Conservation (phyloP, 2,888 invertebrate genomes). For the Pollenia angustigena region DNA sequence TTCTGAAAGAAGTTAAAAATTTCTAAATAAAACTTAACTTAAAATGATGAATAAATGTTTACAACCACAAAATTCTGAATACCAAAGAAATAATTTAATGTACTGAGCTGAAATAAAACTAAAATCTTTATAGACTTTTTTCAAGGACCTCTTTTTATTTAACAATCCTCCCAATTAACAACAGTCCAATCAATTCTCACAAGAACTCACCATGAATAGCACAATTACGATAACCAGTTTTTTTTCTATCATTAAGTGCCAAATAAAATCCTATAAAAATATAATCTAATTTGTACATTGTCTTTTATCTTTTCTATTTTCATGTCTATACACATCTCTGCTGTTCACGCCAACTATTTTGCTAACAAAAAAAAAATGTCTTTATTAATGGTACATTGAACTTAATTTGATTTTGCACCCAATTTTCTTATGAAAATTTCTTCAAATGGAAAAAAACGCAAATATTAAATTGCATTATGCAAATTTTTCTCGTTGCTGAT, state of each 20-base stretch:
- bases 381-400: slow-evolving; percentile 67
- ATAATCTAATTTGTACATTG: slow-evolving; percentile 32
- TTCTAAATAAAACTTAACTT: too few species aligned
- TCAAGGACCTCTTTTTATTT: background rate
- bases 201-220: slow-evolving; percentile 16
- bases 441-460: slow-evolving; percentile 34
- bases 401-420: slow-evolving; percentile 64
- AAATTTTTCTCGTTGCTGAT: slow-evolving; percentile 67
- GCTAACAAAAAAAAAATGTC: slow-evolving; percentile 28
- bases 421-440: slow-evolving; percentile 61
- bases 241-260: slow-evolving; percentile 18
- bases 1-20: too few species aligned
- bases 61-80: too few species aligned
- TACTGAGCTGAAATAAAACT: too few species aligned
- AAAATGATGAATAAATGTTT: too few species aligned
- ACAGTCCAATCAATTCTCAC: background rate
- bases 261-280: slow-evolving; percentile 10
- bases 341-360: slow-evolving; percentile 36
- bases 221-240: slow-evolving; percentile 50
- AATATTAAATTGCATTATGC: slow-evolving; percentile 72
- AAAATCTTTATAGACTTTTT: too few species aligned
- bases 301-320: slow-evolving; percentile 34
- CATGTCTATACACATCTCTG: slow-evolving; percentile 28
- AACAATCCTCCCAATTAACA: slow-evolving; percentile 70
- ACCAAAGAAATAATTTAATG: too few species aligned